These are phyloP conservation scores for Leuciscus idus DNA, from an alignment of 2,113 vertebrate genomes.

Conservation along the genomic window DNA sequence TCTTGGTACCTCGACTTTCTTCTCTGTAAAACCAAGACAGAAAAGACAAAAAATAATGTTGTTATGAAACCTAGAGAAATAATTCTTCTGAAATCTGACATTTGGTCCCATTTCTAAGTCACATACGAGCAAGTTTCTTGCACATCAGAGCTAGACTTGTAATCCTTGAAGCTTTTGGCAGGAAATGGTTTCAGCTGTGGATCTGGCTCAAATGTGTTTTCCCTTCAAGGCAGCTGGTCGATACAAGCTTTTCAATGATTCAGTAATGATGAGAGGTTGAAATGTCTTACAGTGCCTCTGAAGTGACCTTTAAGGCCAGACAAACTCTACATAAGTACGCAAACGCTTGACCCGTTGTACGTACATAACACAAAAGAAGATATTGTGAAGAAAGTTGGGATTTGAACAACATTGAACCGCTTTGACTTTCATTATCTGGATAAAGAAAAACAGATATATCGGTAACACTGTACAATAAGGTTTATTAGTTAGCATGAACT, in stretches of 20 bases:
- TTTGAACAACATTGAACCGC: background rate
- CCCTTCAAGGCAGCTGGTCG: background rate
- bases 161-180: background rate
- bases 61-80: background rate
- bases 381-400: background rate
- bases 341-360: background rate
- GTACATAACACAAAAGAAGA: background rate
- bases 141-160: background rate
- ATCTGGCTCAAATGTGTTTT: background rate
- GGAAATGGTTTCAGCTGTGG: background rate
- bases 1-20: conserved; percentile 98
- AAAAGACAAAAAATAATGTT: conserved; percentile 55
- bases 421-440: too few relatives aligned
- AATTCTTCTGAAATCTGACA: background rate
- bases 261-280: conserved; percentile 4
- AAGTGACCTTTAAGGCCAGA: background rate
- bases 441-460: too few relatives aligned
- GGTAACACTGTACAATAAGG: too few relatives aligned
- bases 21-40: conserved; percentile 84
- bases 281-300: background rate
- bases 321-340: background rate
- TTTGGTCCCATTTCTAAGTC: background rate
- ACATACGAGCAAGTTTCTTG: background rate
- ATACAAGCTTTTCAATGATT: background rate
- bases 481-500: too few relatives aligned